Conservation (phyloP, 2,113 vertebrate genomes). For the Heterotilapia buettikoferi region DNA sequence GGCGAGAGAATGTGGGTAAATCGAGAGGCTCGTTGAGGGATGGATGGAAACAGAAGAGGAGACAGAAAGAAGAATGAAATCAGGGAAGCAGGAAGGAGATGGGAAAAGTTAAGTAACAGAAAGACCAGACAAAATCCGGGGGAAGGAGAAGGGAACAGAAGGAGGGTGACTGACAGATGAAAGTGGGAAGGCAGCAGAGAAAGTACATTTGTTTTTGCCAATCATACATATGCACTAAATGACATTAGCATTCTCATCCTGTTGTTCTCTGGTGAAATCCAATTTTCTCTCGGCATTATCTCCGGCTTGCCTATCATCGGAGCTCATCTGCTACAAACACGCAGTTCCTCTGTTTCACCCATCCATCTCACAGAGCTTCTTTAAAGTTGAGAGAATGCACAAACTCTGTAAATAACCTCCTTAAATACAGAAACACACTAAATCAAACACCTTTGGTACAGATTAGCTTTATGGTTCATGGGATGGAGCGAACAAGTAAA, state of each 20-base stretch:
- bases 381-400: background rate
- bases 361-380: background rate
- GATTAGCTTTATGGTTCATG: background rate
- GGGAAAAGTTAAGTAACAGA: background rate
- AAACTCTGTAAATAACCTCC: background rate
- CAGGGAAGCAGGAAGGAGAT: background rate
- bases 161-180: background rate
- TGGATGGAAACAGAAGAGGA: background rate
- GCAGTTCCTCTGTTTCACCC: background rate
- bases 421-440: background rate
- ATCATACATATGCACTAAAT: slow-evolving; percentile 7
- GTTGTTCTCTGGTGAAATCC: slow-evolving; percentile 43
- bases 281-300: slow-evolving; percentile 45
- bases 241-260: slow-evolving; percentile 49
- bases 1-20: background rate
- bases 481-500: background rate
- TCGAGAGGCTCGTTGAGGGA: background rate
- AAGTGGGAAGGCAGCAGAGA: background rate
- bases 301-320: background rate
- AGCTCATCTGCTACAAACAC: background rate
- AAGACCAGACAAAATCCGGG: background rate
- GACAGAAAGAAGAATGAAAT: background rate
- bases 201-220: slow-evolving; percentile 2
- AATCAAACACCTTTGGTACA: background rate
- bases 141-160: background rate